phyloP scores from a whole-genome alignment of 2,113 vertebrate species.

The Thryonomys swinderianus region DNA sequence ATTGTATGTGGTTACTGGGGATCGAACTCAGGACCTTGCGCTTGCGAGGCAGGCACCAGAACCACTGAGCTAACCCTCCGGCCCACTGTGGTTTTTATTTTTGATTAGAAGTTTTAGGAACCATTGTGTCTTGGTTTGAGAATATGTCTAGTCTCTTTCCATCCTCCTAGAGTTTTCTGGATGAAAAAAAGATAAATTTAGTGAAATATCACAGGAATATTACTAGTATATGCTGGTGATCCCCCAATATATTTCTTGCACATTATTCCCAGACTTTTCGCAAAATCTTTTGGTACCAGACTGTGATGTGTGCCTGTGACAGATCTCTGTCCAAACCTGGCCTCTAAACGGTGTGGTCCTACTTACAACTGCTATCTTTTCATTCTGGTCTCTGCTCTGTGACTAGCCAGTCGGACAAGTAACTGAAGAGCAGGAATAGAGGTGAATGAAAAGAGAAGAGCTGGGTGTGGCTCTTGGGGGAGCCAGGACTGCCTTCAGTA shows the following conservation, averaged over 20 bases:
- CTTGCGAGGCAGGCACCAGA: too few relatives aligned
- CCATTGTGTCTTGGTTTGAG: constrained; percentile 28
- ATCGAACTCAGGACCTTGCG: too few relatives aligned
- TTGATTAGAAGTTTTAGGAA: background rate
- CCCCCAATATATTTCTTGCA: background rate
- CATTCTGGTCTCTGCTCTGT: constrained; percentile 6
- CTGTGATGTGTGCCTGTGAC: background rate
- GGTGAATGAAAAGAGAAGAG: background rate
- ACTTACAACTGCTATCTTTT: background rate
- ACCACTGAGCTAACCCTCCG: too few relatives aligned
- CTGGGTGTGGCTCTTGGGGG: background rate
- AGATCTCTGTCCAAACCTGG: background rate
- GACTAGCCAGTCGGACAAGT: background rate
- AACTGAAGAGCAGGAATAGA: background rate
- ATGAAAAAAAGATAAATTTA: background rate
- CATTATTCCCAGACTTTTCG: background rate
- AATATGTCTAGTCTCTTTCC: background rate
- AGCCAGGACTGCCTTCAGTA: background rate
- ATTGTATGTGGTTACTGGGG: too few relatives aligned
- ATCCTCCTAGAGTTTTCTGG: background rate
- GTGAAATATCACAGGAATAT: background rate
- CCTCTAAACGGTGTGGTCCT: background rate
- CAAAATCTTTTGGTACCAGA: background rate
- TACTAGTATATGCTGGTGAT: background rate
- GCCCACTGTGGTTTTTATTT: background rate